phyloP scores from a whole-genome alignment of 2,797 vertebrate species.

The Sparus aurata region DNA sequence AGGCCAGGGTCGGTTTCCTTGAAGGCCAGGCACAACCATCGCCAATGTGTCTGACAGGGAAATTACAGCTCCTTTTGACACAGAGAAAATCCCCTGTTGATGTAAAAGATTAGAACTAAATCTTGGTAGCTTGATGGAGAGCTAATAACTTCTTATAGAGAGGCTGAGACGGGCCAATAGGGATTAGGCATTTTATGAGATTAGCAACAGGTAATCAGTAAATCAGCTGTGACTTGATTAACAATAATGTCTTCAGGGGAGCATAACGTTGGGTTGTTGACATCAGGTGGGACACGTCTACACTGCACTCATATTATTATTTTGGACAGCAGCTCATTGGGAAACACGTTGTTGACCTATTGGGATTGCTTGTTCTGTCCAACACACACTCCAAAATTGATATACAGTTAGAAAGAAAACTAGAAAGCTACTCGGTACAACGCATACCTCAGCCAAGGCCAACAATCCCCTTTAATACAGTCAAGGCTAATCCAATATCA shows the following conservation, averaged over 20 bases:
- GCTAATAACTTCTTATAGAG: slow-evolving; percentile 49
- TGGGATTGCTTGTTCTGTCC: background rate
- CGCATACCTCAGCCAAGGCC: too few species aligned
- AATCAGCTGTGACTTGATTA: slow-evolving; percentile 57
- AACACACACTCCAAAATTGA: background rate
- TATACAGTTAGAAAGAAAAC: background rate
- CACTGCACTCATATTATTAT: background rate
- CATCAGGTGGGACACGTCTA: slow-evolving; percentile 7
- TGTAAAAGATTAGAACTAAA: slow-evolving; percentile 50
- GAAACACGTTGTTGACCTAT: background rate
- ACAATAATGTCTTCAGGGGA: slow-evolving; percentile 35
- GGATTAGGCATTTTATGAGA: slow-evolving; percentile 74
- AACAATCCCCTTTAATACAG: too few species aligned
- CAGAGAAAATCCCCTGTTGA: slow-evolving; percentile 30
- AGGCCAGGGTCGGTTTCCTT: slow-evolving; percentile 12
- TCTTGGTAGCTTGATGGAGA: slow-evolving; percentile 39
- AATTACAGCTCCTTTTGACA: background rate
- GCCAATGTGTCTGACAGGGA: background rate
- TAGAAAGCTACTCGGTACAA: background rate
- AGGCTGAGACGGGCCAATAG: slow-evolving; percentile 47
- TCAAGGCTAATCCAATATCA: too few species aligned
- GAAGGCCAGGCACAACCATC: slow-evolving; percentile 31
- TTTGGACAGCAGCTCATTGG: slow-evolving; percentile 5
- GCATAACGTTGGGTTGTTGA: slow-evolving; percentile 20
- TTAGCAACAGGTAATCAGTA: slow-evolving; percentile 67